Evolutionary conservation across 2,888 invertebrate genomes (phyloP).

Genomic region (Epistrophe grossulariae): DNA sequence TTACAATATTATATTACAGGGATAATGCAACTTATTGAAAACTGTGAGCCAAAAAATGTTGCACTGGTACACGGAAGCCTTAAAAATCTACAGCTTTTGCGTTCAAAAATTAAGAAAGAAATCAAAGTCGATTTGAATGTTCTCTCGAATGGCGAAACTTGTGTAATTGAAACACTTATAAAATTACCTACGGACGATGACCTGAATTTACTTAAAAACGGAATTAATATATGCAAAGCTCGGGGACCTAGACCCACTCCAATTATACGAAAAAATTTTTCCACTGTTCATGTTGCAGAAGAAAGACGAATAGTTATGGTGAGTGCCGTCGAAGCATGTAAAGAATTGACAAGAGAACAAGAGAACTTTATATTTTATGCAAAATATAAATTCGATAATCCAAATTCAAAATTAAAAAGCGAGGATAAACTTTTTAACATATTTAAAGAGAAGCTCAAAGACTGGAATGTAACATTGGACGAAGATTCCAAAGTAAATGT

Average conservation of each 20-base stretch:
- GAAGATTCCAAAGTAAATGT: conserved; percentile 93
- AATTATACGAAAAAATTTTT: conserved; percentile 92
- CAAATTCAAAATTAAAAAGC: conserved; percentile 90
- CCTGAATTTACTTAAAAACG: conserved; percentile 90
- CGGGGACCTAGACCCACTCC: conserved; percentile 87
- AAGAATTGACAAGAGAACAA: conserved; percentile 87
- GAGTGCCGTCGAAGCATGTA: conserved; percentile 92
- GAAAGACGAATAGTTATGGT: conserved; percentile 94
- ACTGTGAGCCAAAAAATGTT: no score
- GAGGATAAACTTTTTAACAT: conserved; percentile 91
- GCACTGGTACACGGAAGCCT: conserved; percentile 88
- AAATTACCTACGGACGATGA: conserved; percentile 96
- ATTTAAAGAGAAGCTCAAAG: conserved; percentile 90
- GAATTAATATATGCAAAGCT: conserved; percentile 91
- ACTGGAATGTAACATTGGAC: conserved; percentile 91
- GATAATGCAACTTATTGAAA: no score
- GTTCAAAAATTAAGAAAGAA: conserved; percentile 96
- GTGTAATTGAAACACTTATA: conserved; percentile 92
- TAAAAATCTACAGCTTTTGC: conserved; percentile 98
- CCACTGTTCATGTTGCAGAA: conserved; percentile 94
- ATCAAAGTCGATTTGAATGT: conserved; percentile 95
- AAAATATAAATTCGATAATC: conserved; percentile 92
- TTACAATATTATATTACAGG: no score
- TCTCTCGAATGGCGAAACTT: conserved; percentile 99
- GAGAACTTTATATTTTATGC: conserved; percentile 83